A percentile compares a stretch with the other conserved stretches of the same genome.
phyloP scores from a whole-genome alignment of 2,113 vertebrate genomes.

The Lophochroa leadbeateri region DNA sequence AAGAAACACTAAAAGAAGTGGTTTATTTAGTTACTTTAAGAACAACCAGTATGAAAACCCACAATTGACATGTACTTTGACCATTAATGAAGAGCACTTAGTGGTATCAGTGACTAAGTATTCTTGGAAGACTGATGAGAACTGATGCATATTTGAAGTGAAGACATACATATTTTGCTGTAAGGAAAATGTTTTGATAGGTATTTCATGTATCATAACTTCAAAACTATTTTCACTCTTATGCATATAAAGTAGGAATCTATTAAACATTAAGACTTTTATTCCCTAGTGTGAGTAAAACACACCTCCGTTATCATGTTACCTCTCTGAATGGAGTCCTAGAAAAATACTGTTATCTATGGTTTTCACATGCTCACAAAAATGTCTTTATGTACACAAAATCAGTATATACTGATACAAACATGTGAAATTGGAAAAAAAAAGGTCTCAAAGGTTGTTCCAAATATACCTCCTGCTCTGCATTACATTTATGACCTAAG shows the following conservation, averaged over 20 bases:
- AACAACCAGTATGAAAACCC: neutral
- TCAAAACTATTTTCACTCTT: neutral
- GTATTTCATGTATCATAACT: neutral
- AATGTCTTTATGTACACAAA: neutral
- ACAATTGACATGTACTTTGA: neutral
- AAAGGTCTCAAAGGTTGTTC: rapidly evolving
- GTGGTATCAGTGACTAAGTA: neutral
- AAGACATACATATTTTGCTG: neutral
- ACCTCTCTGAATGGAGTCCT: neutral
- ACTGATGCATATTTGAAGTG: neutral
- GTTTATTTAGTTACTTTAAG: neutral
- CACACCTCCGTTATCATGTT: neutral
- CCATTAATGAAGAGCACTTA: neutral
- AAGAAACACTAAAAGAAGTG: neutral
- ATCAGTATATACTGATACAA: neutral
- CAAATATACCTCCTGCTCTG: neutral
- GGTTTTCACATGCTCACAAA: neutral
- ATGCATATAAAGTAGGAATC: neutral
- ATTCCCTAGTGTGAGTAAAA: neutral
- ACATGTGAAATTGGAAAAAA: neutral
- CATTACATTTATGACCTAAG: neutral
- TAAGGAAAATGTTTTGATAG: neutral
- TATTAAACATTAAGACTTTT: neutral
- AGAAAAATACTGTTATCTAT: neutral
- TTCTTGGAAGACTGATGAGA: neutral